Conservation (phyloP, 2,113 vertebrate species). For the Crypturellus undulatus region DNA sequence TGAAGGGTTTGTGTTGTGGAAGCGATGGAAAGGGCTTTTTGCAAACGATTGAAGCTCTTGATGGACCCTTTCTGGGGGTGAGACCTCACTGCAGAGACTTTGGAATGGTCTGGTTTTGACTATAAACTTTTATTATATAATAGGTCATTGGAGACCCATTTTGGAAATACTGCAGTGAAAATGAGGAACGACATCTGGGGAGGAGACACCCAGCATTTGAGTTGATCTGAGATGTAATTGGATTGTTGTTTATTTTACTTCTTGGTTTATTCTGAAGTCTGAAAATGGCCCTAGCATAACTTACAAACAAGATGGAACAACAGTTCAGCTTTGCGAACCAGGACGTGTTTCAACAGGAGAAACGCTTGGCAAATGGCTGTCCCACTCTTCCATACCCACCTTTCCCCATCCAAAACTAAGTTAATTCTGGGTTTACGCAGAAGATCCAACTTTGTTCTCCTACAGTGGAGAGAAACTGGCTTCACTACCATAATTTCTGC, state of each 20-base stretch:
- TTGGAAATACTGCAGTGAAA: background rate
- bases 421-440: background rate
- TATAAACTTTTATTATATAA: background rate
- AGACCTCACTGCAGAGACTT: background rate
- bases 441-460: background rate
- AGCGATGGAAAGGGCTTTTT: background rate
- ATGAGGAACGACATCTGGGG: background rate
- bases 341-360: background rate
- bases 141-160: background rate
- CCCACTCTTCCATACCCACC: background rate
- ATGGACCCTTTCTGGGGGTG: background rate
- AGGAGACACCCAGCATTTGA: background rate
- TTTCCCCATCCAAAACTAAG: fast-evolving
- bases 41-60: background rate
- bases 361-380: background rate
- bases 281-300: background rate
- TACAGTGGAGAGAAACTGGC: background rate
- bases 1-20: background rate
- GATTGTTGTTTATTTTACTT: background rate
- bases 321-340: background rate
- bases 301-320: background rate
- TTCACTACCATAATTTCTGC: background rate
- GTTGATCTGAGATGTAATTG: background rate
- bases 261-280: background rate
- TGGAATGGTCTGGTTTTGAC: background rate